Evolutionary conservation across 2,797 vertebrate genomes (phyloP).

Genomic region (Artibeus lituratus): DNA sequence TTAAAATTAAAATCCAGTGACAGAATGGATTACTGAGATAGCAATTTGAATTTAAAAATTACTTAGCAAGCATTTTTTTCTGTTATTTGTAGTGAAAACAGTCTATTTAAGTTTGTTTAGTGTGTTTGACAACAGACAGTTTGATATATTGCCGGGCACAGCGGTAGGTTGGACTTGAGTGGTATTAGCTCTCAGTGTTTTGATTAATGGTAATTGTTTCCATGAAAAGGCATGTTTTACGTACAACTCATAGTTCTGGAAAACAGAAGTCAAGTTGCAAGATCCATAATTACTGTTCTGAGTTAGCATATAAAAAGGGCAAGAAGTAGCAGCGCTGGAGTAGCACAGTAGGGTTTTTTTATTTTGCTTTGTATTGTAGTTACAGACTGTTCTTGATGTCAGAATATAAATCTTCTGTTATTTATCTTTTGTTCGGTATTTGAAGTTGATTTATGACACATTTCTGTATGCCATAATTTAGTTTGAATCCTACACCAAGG

Average conservation of each 20-base stretch:
- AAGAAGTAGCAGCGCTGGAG: conserved; percentile 68
- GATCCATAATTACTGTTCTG: conserved; percentile 86
- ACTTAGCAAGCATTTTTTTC: conserved; percentile 85
- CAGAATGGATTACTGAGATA: conserved; percentile 83
- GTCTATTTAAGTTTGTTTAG: conserved; percentile 86
- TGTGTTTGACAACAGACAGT: conserved; percentile 89
- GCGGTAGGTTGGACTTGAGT: conserved; percentile 89
- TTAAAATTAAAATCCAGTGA: conserved; percentile 83
- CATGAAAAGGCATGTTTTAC: conserved; percentile 87
- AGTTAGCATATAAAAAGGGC: conserved; percentile 84
- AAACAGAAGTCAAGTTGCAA: conserved; percentile 86
- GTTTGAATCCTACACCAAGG: conserved; percentile 64
- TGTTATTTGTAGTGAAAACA: conserved; percentile 84
- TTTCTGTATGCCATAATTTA: conserved; percentile 75
- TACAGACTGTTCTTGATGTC: conserved; percentile 77
- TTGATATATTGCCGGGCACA: conserved; percentile 90
- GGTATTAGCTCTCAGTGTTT: conserved; percentile 88
- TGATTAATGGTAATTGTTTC: conserved; percentile 92
- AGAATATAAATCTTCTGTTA: conserved; percentile 81
- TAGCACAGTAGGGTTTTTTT: conserved; percentile 76
- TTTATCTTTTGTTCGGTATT: conserved; percentile 80
- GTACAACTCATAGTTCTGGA: conserved; percentile 85
- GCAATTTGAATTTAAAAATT: conserved; percentile 84
- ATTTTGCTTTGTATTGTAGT: conserved; percentile 78
- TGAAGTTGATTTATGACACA: conserved; percentile 78